Evolutionary conservation across 2,797 vertebrate species (phyloP).

Genomic region (Picus viridis): DNA sequence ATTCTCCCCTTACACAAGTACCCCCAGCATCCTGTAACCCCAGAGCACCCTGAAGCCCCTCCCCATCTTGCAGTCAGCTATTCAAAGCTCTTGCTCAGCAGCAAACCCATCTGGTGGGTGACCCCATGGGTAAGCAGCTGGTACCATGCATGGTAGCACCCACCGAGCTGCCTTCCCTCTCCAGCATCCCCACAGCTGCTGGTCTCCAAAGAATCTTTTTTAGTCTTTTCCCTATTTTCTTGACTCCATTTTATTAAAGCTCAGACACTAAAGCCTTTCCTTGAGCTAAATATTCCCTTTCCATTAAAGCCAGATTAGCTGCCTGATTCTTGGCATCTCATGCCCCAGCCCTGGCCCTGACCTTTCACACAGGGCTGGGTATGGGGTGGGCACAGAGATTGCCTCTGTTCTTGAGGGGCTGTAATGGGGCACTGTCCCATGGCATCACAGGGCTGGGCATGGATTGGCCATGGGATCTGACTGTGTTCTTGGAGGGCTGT

Average conservation of each 20-base stretch:
- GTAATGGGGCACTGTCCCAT: fast-evolving
- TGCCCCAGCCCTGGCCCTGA: background rate
- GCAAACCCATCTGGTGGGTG: fast-evolving
- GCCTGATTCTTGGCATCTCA: fast-evolving
- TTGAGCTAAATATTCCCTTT: conserved; percentile 52
- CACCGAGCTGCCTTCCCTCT: background rate
- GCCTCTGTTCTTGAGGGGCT: fast-evolving
- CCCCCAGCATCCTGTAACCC: background rate
- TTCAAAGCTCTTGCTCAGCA: background rate
- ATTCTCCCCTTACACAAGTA: background rate
- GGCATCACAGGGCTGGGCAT: fast-evolving
- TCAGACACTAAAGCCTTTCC: conserved; percentile 46
- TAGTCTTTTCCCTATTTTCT: background rate
- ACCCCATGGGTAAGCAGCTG: background rate
- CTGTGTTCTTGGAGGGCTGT: fast-evolving
- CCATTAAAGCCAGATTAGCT: conserved; percentile 42
- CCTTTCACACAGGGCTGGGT: background rate
- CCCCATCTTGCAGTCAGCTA: background rate
- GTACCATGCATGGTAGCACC: fast-evolving
- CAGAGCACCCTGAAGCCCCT: background rate
- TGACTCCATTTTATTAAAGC: conserved; percentile 55
- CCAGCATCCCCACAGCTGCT: background rate
- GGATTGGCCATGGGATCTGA: fast-evolving
- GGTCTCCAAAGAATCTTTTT: background rate
- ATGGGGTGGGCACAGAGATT: fast-evolving